Evolutionary conservation across 1,140 invertebrate species (phyloP).

Genomic region (Maniola jurtina): DNA sequence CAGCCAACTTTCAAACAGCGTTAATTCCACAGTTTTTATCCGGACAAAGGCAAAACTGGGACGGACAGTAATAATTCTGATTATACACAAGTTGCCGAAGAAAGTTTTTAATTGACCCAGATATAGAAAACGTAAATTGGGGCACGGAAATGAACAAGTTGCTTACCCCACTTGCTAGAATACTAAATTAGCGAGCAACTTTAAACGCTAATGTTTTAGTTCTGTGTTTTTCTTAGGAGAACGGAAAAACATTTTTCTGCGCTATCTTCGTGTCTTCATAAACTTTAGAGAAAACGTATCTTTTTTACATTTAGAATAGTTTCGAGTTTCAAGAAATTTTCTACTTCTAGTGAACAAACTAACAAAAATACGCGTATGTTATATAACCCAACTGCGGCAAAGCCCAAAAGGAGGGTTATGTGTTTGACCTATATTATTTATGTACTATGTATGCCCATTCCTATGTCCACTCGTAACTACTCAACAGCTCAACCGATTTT

Average conservation of each 20-base stretch:
- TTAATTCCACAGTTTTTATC: constrained; percentile 6
- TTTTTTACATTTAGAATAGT: no score
- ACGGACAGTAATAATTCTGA: constrained; percentile 10
- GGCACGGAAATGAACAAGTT: constrained; percentile 3
- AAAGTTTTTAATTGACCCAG: constrained; percentile 26
- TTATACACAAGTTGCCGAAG: constrained; percentile 9
- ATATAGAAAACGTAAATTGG: constrained; percentile 11
- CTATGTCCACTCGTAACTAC: no score
- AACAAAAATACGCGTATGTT: background rate
- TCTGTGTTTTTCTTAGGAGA: background rate
- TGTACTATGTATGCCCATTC: no score
- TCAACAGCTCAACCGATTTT: no score
- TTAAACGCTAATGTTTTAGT: constrained; percentile 6
- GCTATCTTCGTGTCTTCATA: background rate
- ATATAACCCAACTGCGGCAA: no score
- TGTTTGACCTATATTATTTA: no score
- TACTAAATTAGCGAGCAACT: constrained; percentile 9
- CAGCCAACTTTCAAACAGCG: constrained; percentile 3
- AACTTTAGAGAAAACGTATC: no score
- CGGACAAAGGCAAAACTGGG: background rate
- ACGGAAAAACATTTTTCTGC: background rate
- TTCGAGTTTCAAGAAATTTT: no score
- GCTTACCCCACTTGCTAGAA: background rate
- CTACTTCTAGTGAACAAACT: background rate
- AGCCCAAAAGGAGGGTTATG: no score